Conservation (phyloP, 2,797 vertebrate species). For the Lateolabrax maculatus region DNA sequence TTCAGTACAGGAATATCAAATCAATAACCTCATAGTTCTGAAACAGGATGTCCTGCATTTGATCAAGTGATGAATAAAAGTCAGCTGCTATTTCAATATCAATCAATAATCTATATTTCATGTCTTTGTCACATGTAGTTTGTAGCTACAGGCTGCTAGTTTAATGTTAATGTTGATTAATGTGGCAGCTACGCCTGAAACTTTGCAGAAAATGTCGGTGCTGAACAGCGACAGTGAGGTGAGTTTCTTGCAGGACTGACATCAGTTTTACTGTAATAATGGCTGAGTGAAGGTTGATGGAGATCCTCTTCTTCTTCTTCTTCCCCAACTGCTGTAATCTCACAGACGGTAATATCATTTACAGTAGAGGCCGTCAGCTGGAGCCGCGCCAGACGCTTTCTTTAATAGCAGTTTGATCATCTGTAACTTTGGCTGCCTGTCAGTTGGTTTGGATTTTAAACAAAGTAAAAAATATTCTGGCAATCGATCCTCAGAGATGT, state of each 20-base stretch:
- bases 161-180: too few species aligned
- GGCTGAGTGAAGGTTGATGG: slow-evolving; percentile 61
- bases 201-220: background rate
- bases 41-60: too few species aligned
- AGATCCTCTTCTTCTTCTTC: slow-evolving; percentile 73
- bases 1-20: too few species aligned
- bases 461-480: slow-evolving; percentile 53
- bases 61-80: too few species aligned
- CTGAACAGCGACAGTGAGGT: too few species aligned
- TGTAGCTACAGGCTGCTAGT: too few species aligned
- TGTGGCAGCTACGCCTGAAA: too few species aligned
- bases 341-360: slow-evolving; percentile 85
- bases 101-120: too few species aligned
- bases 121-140: too few species aligned
- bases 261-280: slow-evolving; percentile 11
- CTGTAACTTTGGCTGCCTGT: slow-evolving; percentile 81
- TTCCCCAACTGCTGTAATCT: slow-evolving; percentile 77
- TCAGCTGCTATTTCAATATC: too few species aligned
- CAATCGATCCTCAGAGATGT: slow-evolving; percentile 32
- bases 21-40: too few species aligned
- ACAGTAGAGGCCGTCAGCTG: slow-evolving; percentile 76
- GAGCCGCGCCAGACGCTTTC: slow-evolving; percentile 78
- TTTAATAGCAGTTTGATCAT: slow-evolving; percentile 81
- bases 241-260: too few species aligned
- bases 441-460: slow-evolving; percentile 66